Evolutionary conservation across 2,888 invertebrate species (phyloP), one percentile per base, ranked within the genome.

Genomic region (Exephanes ischioxanthus): DNA sequence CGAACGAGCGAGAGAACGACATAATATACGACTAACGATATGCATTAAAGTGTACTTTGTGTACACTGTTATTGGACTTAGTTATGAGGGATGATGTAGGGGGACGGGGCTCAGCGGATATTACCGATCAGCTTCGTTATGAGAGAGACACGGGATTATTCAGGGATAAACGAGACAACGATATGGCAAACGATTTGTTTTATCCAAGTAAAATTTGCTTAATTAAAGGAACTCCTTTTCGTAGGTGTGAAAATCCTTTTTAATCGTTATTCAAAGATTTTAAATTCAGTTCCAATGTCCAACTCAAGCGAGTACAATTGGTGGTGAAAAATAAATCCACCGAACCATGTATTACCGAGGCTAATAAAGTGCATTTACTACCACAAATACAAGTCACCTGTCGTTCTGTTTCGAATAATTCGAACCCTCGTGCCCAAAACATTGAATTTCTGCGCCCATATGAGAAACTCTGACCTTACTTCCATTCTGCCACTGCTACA

Each of bases 321-420:
- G 14, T 48, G 16, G n/a, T n/a, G 9, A 41, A 41, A 41, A 41
- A 9, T 0, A 41, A 41, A 41, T 2, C 2, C 11, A 11, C 41
- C 11, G 11, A 5, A 9, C 11, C 11, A 9, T 11, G 41, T 41
- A 41, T 41, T 11, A 11, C 41, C 7, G 37, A 7, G 37, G 9
- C 9, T 9, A 37, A 9, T 37, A 37, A 37, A 41, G 7, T 2
- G 41, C 41, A 0, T 41, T 41, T 41, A 41, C 41, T 41, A 9
- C 41, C 41, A 16, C 16, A 2, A 48, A 48, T 16, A 79, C 81
- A 76, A 71, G 72, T 76, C 71, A 66, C 63, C 55, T 78, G 78
- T 84, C 85, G 86, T 86, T 84, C 77, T 83, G 84, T 86, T 88
- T 89, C 89, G 86, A 88, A 86, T 87, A 83, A 89, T 87, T 86